phyloP scores from a whole-genome alignment of 2,888 invertebrate species.

The Aspidiotus destructor region DNA sequence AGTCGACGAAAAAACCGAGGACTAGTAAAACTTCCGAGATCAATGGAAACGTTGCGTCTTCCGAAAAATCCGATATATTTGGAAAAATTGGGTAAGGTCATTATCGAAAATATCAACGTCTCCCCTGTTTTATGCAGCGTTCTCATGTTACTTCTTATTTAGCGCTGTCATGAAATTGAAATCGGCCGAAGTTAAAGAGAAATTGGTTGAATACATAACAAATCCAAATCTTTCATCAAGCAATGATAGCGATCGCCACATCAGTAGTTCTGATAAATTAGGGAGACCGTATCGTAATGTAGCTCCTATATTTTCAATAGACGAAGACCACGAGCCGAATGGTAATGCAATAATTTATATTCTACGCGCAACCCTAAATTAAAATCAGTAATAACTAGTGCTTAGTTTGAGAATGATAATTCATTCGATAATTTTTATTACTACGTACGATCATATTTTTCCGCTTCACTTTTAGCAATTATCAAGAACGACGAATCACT shows the following conservation, averaged over 20 bases:
- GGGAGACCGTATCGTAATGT: slow-evolving; percentile 84
- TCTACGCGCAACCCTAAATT: not conserved
- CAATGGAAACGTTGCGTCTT: slow-evolving; percentile 32
- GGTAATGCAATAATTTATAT: slow-evolving; percentile 35
- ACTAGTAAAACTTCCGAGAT: slow-evolving; percentile 13
- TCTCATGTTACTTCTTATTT: slow-evolving; percentile 26
- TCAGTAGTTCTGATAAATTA: slow-evolving; percentile 60
- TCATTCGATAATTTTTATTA: not conserved
- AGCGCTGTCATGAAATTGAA: slow-evolving; percentile 78
- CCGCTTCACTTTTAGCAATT: slow-evolving; percentile 37
- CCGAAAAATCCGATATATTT: slow-evolving; percentile 52
- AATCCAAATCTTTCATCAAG: slow-evolving; percentile 59
- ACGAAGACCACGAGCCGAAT: slow-evolving; percentile 56
- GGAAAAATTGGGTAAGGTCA: slow-evolving; percentile 55
- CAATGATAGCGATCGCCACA: slow-evolving; percentile 61
- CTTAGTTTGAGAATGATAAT: not conserved
- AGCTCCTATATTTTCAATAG: slow-evolving; percentile 87
- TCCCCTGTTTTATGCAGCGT: too few species aligned
- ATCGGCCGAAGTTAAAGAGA: slow-evolving; percentile 83
- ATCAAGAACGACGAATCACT: slow-evolving; percentile 40
- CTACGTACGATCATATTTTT: not conserved
- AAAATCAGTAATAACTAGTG: not conserved
- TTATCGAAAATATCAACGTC: too few species aligned
- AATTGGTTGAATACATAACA: slow-evolving; percentile 84
- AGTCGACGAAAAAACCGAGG: slow-evolving; percentile 13